Evolutionary conservation across 2,113 vertebrate species (phyloP).

Genomic region (Hiodon alosoides): DNA sequence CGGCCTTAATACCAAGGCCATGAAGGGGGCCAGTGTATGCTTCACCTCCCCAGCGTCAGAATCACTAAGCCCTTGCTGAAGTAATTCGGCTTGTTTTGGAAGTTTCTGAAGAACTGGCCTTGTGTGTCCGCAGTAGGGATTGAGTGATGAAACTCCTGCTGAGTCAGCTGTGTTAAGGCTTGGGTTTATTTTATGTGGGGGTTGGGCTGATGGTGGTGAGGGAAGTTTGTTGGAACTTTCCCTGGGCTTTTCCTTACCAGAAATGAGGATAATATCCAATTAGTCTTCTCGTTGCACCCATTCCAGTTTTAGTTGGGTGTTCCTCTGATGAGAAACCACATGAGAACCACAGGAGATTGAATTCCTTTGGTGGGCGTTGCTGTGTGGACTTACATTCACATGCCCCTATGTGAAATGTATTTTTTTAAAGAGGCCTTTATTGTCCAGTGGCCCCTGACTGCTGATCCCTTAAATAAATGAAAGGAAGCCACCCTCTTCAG

Average conservation of each 20-base stretch:
- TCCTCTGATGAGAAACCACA: neutral
- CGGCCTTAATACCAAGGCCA: neutral
- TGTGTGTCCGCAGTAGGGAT: neutral
- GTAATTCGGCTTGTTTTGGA: slow-evolving; percentile 14
- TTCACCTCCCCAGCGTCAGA: neutral
- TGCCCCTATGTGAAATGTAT: slow-evolving; percentile 26
- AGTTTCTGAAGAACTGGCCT: slow-evolving; percentile 1
- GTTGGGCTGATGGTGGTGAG: too few species aligned
- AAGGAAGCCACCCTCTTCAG: slow-evolving; percentile 34
- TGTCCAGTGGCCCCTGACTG: neutral
- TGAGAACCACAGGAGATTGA: neutral
- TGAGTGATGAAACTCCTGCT: neutral
- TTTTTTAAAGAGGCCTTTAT: slow-evolving; percentile 8
- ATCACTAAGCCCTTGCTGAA: slow-evolving; percentile 9
- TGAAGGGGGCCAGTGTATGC: neutral
- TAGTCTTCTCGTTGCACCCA: neutral
- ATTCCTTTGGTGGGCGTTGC: slow-evolving; percentile 36
- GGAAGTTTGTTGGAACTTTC: too few species aligned
- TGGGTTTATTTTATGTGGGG: too few species aligned
- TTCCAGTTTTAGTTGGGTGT: neutral
- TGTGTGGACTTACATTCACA: slow-evolving; percentile 8
- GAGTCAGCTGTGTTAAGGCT: too few species aligned
- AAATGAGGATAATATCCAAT: neutral
- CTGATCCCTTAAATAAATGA: slow-evolving; percentile 29
- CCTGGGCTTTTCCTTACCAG: too few species aligned